Percentiles rank a stretch among this genome's conserved stretches.
Conservation (phyloP, 2,113 vertebrate species). For the Rana temporaria region DNA sequence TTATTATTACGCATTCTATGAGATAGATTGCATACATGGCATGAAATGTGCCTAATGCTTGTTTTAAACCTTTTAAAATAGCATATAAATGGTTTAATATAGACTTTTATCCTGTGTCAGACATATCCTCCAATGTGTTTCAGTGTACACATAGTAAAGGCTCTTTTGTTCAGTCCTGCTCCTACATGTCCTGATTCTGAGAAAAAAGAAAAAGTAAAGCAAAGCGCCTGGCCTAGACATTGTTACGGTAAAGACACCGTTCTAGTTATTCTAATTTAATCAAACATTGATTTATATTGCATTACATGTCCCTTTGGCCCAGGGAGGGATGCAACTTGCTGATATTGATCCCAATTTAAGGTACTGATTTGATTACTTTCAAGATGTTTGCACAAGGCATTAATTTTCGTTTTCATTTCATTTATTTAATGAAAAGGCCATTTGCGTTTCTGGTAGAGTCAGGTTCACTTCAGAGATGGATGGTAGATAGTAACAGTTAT, state of each 20-base stretch:
- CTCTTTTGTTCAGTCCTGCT: too few species aligned
- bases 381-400: conserved; percentile 46
- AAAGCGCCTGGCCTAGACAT: neutral
- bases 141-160: too few species aligned
- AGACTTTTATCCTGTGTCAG: too few species aligned
- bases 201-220: neutral
- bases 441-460: conserved; percentile 8
- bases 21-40: too few species aligned
- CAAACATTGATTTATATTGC: conserved; percentile 53
- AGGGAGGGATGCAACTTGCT: conserved; percentile 23
- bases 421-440: conserved; percentile 53
- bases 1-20: too few species aligned
- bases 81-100: too few species aligned
- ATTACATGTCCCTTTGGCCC: conserved; percentile 52
- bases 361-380: conserved; percentile 49
- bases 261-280: conserved; percentile 50
- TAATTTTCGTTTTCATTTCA: conserved; percentile 43
- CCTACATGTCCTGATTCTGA: too few species aligned
- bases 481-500: neutral
- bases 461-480: conserved; percentile 15
- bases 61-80: too few species aligned
- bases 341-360: conserved; percentile 52
- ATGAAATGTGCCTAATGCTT: too few species aligned
- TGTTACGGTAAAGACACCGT: conserved; percentile 10
- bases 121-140: too few species aligned